A percentile compares a stretch with the other conserved stretches of the same genome.
These are phyloP conservation scores for Zaprionus africanus DNA, from an alignment of 1,140 invertebrate genomes.

Conservation along the genomic window DNA sequence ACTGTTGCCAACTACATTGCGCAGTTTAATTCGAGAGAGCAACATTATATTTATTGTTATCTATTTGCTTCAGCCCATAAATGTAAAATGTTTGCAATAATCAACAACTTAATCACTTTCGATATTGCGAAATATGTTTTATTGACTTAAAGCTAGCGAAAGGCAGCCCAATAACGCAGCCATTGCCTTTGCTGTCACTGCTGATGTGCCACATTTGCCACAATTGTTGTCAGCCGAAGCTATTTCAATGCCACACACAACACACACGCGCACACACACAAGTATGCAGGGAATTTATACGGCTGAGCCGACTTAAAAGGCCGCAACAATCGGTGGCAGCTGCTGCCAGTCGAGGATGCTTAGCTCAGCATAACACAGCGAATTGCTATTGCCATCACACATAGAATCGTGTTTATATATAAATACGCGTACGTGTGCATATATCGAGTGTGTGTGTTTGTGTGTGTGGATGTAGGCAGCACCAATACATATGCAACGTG, in stretches of 20 bases:
- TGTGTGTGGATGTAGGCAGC: conserved; percentile 21
- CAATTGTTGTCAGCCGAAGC: conserved; percentile 65
- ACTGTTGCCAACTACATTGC: neutral
- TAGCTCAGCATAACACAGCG: conserved; percentile 68
- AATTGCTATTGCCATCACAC: conserved; percentile 45
- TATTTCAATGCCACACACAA: conserved; percentile 49
- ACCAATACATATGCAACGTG: conserved; percentile 17
- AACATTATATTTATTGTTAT: neutral
- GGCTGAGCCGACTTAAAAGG: conserved; percentile 72
- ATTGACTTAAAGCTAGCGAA: conserved; percentile 17
- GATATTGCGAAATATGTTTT: conserved; percentile 16
- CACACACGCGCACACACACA: conserved; percentile 16
- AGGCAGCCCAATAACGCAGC: conserved; percentile 41
- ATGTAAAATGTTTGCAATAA: neutral
- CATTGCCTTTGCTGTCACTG: conserved; percentile 21
- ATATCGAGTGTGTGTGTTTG: conserved; percentile 29
- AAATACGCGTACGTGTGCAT: conserved; percentile 11
- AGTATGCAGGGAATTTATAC: conserved; percentile 36
- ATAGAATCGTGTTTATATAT: conserved; percentile 22
- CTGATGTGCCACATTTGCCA: conserved; percentile 55
- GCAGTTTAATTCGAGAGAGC: neutral
- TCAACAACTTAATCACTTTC: conserved; percentile 9
- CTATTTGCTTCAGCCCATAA: neutral
- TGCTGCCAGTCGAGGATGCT: conserved; percentile 68
- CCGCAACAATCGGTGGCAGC: conserved; percentile 74